A percentile compares a stretch with the other conserved stretches of the same genome.
phyloP scores from a whole-genome alignment of 2,113 vertebrate genomes.

The Xyrauchen texanus region DNA sequence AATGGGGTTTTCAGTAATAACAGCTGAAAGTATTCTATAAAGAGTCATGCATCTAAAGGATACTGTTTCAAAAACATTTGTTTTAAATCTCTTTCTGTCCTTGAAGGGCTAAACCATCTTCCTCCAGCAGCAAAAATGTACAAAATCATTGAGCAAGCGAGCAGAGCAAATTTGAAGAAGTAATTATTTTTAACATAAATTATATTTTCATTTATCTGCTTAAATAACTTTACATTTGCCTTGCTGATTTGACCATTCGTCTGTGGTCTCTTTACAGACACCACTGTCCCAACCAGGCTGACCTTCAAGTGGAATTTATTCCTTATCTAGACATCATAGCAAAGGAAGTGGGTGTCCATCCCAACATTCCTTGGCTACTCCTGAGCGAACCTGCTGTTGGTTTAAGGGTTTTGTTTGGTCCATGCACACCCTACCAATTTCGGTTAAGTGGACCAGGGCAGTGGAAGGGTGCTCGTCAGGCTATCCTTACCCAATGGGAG shows the following conservation, averaged over 20 bases:
- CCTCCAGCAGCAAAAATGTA: constrained; percentile 75
- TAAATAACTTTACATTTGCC: neutral
- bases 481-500: constrained; percentile 88
- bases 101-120: constrained; percentile 72
- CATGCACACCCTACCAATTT: constrained; percentile 88
- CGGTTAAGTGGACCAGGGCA: constrained; percentile 82
- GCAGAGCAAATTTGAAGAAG: constrained; percentile 69
- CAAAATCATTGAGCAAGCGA: constrained; percentile 71
- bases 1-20: too few relatives aligned
- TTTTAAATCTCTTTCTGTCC: constrained; percentile 24
- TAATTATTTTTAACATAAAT: constrained; percentile 44
- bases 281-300: constrained; percentile 53
- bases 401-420: constrained; percentile 81
- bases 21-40: neutral
- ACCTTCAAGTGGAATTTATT: constrained; percentile 75
- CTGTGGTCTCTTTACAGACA: constrained; percentile 48
- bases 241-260: neutral
- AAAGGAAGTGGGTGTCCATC: constrained; percentile 72
- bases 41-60: neutral
- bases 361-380: constrained; percentile 74
- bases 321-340: constrained; percentile 82
- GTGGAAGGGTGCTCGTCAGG: constrained; percentile 82
- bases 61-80: neutral
- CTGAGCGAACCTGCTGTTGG: constrained; percentile 81
- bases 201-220: neutral